Evolutionary conservation across 2,113 vertebrate genomes (phyloP), one percentile per base, ranked within the genome.

Genomic region (Suricata suricatta): DNA sequence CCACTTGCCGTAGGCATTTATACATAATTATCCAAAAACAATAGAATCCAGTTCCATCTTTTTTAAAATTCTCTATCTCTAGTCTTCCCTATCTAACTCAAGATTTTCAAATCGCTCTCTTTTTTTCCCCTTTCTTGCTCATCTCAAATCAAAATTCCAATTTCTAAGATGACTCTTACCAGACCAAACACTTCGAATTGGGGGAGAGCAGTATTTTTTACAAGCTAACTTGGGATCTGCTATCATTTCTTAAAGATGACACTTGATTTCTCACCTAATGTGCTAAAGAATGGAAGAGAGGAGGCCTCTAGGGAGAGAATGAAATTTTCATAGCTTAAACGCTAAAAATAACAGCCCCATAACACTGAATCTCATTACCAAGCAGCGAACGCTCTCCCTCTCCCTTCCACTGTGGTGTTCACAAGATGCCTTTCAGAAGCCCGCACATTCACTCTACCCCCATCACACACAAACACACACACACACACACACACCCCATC

Each of bases 331-430:
- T 80, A 88, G 19, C 57, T 87, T 74, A 88, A 97, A 52, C 71
- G 66, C 74, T 90, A 97, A 98, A 98, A 87, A 97, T 93, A 98
- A 97, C 74, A 82, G 91, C 85, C 93, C 86, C 93, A 88, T 95
- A 83, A 95, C 97, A 96, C 98, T 95, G 97, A 81, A 98, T 97
- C 97, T 98, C 93, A 97, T 96, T 98, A 98, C 95, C 71, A 95
- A 35, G 93, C 63, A 54, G 93, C 11, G 0, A 96, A 29, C 1
- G 17, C 71, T 31, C 88, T 94, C 19, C 3, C 82, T 88, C 84
- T 98, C 88, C 81, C 54, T 0, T 0, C 81, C 80, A 80, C 31
- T 2, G 66, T 38, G 69, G 68, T 68, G 57, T 95, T 96, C 93
- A 60, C 38, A 54, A 96, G 94, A 96, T 38, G 88, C 57, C 69